Evolutionary conservation across 2,113 vertebrate genomes (phyloP).

Genomic region (Campylorhamphus procurvoides): DNA sequence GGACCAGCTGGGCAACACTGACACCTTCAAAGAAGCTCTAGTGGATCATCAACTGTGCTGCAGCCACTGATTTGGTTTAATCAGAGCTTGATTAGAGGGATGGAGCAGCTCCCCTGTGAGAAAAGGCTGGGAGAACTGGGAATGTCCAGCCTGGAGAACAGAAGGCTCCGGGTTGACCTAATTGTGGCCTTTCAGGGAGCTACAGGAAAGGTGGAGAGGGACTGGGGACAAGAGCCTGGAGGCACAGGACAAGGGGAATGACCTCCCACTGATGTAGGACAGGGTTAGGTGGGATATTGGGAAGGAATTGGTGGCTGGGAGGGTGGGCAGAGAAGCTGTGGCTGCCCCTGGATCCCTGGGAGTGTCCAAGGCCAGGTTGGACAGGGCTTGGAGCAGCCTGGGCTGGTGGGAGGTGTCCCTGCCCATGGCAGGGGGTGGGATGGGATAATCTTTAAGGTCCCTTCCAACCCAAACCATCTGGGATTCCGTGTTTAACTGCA

Average conservation of each 20-base stretch:
- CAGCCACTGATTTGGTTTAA: neutral
- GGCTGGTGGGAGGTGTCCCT: neutral
- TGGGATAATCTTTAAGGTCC: fast-evolving
- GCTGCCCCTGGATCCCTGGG: neutral
- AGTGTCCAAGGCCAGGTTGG: neutral
- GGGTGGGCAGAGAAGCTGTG: neutral
- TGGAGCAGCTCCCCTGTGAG: neutral
- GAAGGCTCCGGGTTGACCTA: neutral
- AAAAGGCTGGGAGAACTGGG: neutral
- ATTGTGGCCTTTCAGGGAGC: neutral
- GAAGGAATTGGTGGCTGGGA: fast-evolving
- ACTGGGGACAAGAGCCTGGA: neutral
- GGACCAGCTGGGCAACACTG: neutral
- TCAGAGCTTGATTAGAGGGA: neutral
- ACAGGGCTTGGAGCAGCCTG: fast-evolving
- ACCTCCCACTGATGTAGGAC: neutral
- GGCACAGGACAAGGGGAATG: neutral
- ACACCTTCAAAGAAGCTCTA: neutral
- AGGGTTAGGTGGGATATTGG: neutral
- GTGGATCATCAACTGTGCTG: neutral
- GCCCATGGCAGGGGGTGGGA: neutral
- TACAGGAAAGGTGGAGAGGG: neutral
- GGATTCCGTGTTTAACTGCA: neutral
- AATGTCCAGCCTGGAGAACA: neutral
- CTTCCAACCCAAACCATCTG: neutral